A percentile compares a stretch with the other conserved stretches of the same genome.
Evolutionary conservation across 2,113 vertebrate genomes (phyloP).

Genomic region (Hemiscyllium ocellatum): DNA sequence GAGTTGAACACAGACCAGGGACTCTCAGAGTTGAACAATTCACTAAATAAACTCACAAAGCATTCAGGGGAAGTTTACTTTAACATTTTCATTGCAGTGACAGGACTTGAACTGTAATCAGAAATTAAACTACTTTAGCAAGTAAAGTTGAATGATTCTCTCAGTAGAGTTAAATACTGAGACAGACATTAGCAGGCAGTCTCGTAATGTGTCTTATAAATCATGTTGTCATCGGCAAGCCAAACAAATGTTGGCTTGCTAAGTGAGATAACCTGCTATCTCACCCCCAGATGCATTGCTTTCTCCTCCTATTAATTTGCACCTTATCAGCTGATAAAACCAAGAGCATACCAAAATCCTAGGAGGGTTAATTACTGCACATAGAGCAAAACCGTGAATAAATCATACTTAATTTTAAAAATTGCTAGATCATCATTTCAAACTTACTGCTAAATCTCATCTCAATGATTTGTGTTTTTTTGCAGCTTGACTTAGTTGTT

Average conservation of each 20-base stretch:
- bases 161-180: background rate
- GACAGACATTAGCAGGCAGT: conserved; percentile 33
- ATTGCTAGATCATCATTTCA: background rate
- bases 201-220: conserved; percentile 27
- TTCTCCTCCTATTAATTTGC: conserved; percentile 13
- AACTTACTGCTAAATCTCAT: background rate
- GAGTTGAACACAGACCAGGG: conserved; percentile 6
- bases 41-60: conserved; percentile 29
- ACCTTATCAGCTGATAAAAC: conserved; percentile 5
- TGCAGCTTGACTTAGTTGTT: background rate
- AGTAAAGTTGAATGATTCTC: conserved; percentile 26
- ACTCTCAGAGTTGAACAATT: background rate
- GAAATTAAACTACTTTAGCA: conserved; percentile 7
- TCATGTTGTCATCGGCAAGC: conserved; percentile 25
- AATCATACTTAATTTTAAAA: background rate
- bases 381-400: background rate
- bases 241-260: background rate
- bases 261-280: conserved; percentile 35
- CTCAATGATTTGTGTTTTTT: background rate
- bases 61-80: conserved; percentile 9
- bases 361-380: background rate
- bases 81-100: conserved; percentile 18
- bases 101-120: conserved; percentile 27
- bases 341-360: background rate
- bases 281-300: background rate